Evolutionary conservation across 2,113 vertebrate genomes (phyloP).

Genomic region (Podocnemis expansa): DNA sequence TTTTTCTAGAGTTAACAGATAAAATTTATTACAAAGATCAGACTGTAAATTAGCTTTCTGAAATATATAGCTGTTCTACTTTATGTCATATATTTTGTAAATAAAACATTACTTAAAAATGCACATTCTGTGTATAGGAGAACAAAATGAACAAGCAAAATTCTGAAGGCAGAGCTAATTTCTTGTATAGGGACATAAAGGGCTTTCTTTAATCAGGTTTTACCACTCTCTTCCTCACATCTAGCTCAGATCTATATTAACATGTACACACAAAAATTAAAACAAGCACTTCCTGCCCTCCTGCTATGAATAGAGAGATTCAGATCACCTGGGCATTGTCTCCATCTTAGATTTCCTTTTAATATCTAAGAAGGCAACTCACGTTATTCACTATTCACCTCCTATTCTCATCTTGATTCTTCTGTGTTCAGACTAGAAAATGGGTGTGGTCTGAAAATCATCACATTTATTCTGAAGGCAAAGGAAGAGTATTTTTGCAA

Average conservation of each 20-base stretch:
- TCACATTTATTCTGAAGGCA: not conserved
- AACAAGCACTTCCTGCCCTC: not conserved
- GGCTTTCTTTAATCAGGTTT: not conserved
- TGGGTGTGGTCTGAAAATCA: not conserved
- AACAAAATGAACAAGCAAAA: not conserved
- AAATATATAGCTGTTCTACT: not conserved
- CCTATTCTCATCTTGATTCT: not conserved
- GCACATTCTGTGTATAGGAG: not conserved
- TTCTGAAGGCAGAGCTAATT: not conserved
- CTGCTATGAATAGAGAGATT: not conserved
- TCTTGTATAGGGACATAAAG: not conserved
- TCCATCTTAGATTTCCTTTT: not conserved
- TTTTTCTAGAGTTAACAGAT: not conserved
- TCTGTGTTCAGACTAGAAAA: not conserved
- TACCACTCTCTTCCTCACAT: not conserved
- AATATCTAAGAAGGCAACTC: not conserved
- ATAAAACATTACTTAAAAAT: not conserved
- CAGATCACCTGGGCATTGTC: not conserved
- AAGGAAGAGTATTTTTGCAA: not conserved
- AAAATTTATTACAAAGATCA: not conserved
- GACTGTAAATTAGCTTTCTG: not conserved
- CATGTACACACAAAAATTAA: not conserved
- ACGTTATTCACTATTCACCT: not conserved
- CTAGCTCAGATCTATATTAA: not conserved
- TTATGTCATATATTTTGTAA: not conserved